phyloP scores from a whole-genome alignment of 92 coral and sea anemone species.

The Pocillopora meandrina region DNA sequence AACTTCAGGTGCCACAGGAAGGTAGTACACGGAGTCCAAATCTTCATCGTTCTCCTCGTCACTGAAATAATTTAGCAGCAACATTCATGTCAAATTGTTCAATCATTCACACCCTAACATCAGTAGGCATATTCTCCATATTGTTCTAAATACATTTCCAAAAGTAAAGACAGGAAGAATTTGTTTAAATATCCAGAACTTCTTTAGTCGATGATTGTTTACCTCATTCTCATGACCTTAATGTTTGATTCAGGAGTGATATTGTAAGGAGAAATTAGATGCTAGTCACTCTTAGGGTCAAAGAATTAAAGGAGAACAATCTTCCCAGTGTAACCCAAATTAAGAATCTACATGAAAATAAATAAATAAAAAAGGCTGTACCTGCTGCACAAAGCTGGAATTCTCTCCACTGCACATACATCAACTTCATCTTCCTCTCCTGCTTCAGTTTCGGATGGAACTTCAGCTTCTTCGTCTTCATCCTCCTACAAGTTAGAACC shows the following conservation, averaged over 20 bases:
- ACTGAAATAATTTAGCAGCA: slow-evolving; percentile 38
- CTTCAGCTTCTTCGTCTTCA: slow-evolving; percentile 95
- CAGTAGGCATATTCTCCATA: no score
- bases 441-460: slow-evolving; percentile 95
- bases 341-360: neutral
- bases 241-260: no score
- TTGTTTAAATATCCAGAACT: no score
- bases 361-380: slow-evolving; percentile 1
- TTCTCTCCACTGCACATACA: slow-evolving; percentile 91
- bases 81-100: neutral
- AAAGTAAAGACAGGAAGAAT: no score
- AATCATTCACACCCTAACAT: no score
- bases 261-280: no score
- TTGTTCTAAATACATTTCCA: no score
- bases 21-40: slow-evolving; percentile 74
- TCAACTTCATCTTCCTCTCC: slow-evolving; percentile 99
- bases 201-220: no score
- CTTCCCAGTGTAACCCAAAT: neutral
- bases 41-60: slow-evolving; percentile 98
- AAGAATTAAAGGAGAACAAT: no score
- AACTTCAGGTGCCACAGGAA: slow-evolving; percentile 97
- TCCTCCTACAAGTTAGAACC: slow-evolving; percentile 71
- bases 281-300: no score
- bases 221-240: no score
- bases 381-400: slow-evolving; percentile 99